These are phyloP conservation scores for Urocitellus parryii DNA, from an alignment of 2,113 vertebrate genomes.

Conservation along the genomic window DNA sequence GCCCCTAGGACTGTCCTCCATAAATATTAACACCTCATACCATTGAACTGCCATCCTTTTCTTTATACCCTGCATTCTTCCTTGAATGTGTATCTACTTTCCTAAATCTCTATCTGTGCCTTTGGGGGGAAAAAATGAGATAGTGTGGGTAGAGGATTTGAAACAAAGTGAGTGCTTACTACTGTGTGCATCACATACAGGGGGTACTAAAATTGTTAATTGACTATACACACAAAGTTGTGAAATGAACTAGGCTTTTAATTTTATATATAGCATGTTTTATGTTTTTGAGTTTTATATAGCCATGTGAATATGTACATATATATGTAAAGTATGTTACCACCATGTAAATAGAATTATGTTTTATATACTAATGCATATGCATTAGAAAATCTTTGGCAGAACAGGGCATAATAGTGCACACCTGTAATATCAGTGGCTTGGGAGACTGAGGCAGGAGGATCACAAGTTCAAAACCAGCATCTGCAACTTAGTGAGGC, in stretches of 20 bases:
- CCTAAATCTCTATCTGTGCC: too few species aligned
- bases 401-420: neutral
- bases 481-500: too few species aligned
- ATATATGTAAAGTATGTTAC: neutral
- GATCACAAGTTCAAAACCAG: too few species aligned
- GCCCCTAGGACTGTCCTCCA: too few species aligned
- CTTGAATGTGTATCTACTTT: too few species aligned
- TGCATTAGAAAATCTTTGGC: conserved; percentile 17
- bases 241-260: neutral
- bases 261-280: neutral
- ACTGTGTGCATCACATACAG: neutral
- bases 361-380: neutral
- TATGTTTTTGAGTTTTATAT: neutral
- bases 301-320: neutral
- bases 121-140: too few species aligned
- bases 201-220: neutral
- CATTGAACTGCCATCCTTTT: too few species aligned
- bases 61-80: too few species aligned
- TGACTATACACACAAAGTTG: neutral
- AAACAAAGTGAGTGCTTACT: neutral
- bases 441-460: too few species aligned
- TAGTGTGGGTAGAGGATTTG: neutral
- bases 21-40: too few species aligned
- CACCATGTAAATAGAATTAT: neutral
- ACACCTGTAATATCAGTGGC: too few species aligned